These are phyloP conservation scores for Paralichthys olivaceus DNA, from an alignment of 2,113 vertebrate genomes.

Conservation along the genomic window DNA sequence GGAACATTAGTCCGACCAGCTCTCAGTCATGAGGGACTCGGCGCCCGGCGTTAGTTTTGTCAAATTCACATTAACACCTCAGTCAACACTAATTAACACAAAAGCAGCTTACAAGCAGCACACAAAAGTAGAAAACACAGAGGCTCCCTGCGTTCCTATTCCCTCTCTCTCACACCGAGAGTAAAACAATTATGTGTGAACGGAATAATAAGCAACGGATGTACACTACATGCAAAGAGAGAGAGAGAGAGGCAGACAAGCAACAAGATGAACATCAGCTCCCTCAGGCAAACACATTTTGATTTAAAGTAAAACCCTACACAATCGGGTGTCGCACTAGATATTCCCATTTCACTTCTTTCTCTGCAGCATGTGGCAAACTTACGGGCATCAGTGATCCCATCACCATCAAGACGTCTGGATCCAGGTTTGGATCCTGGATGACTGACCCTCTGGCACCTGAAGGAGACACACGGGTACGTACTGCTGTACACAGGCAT, in stretches of 20 bases:
- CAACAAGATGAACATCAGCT: constrained; percentile 27
- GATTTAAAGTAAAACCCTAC: constrained; percentile 23
- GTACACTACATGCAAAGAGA: constrained; percentile 16
- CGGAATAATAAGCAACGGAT: constrained; percentile 57
- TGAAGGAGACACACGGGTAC: constrained; percentile 95
- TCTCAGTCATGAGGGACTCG: constrained; percentile 31
- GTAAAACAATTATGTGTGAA: constrained; percentile 62
- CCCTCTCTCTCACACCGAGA: constrained; percentile 39
- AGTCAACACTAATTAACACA: constrained; percentile 72
- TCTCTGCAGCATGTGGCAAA: constrained; percentile 93
- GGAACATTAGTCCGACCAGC: constrained; percentile 15
- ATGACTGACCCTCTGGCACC: constrained; percentile 96
- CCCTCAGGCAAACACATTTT: constrained; percentile 23
- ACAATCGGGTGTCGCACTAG: background rate
- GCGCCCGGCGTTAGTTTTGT: constrained; percentile 44
- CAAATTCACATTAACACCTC: constrained; percentile 71
- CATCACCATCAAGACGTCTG: constrained; percentile 95
- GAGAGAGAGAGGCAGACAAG: background rate
- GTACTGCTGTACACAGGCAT: constrained; percentile 42
- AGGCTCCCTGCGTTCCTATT: constrained; percentile 18
- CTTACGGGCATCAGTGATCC: constrained; percentile 96
- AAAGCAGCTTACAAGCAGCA: constrained; percentile 22
- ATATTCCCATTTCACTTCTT: constrained; percentile 49
- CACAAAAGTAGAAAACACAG: constrained; percentile 39
- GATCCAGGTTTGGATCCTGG: constrained; percentile 97